phyloP scores from a whole-genome alignment of 2,113 vertebrate species.

The Platichthys stellatus region DNA sequence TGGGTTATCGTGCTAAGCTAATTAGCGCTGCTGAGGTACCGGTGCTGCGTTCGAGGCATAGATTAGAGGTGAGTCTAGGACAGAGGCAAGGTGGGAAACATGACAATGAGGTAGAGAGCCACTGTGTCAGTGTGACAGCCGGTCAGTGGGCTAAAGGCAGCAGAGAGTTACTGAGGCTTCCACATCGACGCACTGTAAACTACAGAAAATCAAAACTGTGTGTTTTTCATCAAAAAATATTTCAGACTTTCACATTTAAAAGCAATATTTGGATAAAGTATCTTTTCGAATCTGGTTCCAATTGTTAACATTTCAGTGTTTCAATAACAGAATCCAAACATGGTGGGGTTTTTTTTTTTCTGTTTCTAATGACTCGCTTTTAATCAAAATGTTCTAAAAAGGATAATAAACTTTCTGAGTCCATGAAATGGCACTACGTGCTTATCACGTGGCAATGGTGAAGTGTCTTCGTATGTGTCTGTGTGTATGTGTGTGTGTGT shows the following conservation, averaged over 20 bases:
- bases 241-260: background rate
- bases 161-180: background rate
- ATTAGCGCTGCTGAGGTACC: conserved; percentile 56
- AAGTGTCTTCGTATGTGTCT: conserved; percentile 16
- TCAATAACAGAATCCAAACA: background rate
- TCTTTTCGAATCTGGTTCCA: background rate
- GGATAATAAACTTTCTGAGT: background rate
- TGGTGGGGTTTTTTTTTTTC: background rate
- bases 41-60: conserved; percentile 22
- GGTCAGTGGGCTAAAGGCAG: conserved; percentile 53
- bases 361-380: too few relatives aligned
- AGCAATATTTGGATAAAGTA: background rate
- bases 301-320: background rate
- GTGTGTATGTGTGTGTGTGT: background rate
- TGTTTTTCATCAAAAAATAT: background rate
- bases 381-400: background rate
- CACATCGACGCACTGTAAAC: too few relatives aligned
- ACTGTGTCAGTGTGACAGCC: conserved; percentile 45
- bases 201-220: background rate
- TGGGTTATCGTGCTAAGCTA: conserved; percentile 72
- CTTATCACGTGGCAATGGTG: conserved; percentile 49
- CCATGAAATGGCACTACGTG: background rate
- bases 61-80: conserved; percentile 42
- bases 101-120: background rate
- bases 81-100: conserved; percentile 1